phyloP scores from a whole-genome alignment of 2,888 invertebrate species.

The Cosmia pyralina region DNA sequence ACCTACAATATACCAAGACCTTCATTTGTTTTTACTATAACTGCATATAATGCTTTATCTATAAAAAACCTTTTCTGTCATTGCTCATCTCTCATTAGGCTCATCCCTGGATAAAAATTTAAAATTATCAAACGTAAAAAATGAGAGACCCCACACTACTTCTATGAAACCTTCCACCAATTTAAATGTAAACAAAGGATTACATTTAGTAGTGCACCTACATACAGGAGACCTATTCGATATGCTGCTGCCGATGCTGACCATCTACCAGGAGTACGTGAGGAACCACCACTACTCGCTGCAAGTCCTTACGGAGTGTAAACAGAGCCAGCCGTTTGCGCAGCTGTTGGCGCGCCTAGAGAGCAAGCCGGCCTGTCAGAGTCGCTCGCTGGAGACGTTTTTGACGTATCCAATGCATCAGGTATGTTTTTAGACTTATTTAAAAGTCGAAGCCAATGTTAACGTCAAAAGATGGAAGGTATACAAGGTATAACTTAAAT shows the following conservation, averaged over 20 bases:
- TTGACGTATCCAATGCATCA: slow-evolving; percentile 98
- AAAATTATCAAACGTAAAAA: not conserved
- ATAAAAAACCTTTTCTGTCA: not conserved
- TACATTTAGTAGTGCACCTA: slow-evolving; percentile 73
- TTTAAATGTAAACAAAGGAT: slow-evolving; percentile 45
- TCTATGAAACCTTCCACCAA: not conserved
- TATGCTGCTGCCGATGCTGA: slow-evolving; percentile 98
- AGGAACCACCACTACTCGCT: slow-evolving; percentile 98
- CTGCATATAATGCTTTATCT: no score
- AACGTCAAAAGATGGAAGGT: not conserved
- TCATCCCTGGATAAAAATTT: not conserved
- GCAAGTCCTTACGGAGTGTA: slow-evolving; percentile 97
- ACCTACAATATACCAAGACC: no score
- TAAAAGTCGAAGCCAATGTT: not conserved
- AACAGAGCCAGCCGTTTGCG: slow-evolving; percentile 95
- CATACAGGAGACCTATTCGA: slow-evolving; percentile 96
- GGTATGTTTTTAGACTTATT: slow-evolving; percentile 68
- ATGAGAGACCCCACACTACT: not conserved
- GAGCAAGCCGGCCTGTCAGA: slow-evolving; percentile 96
- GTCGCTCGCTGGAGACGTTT: slow-evolving; percentile 96
- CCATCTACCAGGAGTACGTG: slow-evolving; percentile 98
- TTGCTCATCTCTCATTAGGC: not conserved
- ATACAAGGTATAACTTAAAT: no score
- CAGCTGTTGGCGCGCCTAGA: slow-evolving; percentile 94
- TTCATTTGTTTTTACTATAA: not conserved